Evolutionary conservation across 2,888 invertebrate genomes (phyloP), one percentile per base, ranked within the genome.

Genomic region (Dolichomitus sp.): DNA sequence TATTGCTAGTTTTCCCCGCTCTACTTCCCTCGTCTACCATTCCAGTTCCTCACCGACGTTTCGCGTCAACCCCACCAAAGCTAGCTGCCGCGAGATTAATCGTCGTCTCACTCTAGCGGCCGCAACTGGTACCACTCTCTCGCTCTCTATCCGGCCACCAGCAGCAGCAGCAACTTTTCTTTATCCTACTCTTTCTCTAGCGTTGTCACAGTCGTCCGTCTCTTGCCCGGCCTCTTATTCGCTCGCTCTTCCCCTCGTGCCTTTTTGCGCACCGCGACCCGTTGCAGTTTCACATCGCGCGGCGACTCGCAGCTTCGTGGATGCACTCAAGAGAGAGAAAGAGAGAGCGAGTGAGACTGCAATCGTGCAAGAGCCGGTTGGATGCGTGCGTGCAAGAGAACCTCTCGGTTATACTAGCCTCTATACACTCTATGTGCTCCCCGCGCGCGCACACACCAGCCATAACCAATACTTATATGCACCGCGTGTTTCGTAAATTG

Each of bases 221-320:
- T 54, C 69, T 30, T 66, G 52, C 50, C 30, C 37, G 69, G 68
- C 72, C 2, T 57, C 72, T 69, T 45, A 42, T 63, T 65, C 84
- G 69, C 50, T 59, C 73, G 11, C 73, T 77, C 70, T 48, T 23
- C 42, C 50, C 79, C 33, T 33, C 73, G 48, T 72, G 59, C 50
- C 79, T 77, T 84, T 80, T 82, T 73, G 65, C 76, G 76, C 79
- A 23, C 79, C 75, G 68, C 72, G 77, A 75, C 68, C 74, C 82
- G 80, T 80, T 85, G 86, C 85, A 85, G 75, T 85, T 85, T 84
- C 80, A 69, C 78, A 77, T 85, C 72, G 81, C 70, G 52, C 73
- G 73, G 11, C 61, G 61, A 73, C 61, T 63, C 61, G 73, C 48
- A 11, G 70, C 30, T 48, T 57, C 59, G 65, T 40, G 63, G 19